These are phyloP conservation scores for Diadegma fenestrale DNA, from an alignment of 2,888 invertebrate species.

Conservation along the genomic window DNA sequence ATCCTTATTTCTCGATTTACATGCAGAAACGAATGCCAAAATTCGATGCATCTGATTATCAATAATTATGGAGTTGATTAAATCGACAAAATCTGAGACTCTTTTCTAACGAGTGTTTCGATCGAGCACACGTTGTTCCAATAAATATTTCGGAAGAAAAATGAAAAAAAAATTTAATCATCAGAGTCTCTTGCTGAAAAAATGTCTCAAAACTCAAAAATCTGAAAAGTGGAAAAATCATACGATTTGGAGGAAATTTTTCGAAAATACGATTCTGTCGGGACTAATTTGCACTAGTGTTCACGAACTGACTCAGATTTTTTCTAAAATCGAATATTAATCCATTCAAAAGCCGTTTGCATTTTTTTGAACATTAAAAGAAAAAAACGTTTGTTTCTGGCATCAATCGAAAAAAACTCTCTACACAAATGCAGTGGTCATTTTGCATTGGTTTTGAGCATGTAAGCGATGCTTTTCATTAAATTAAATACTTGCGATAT, in stretches of 20 bases:
- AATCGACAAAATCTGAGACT: not conserved
- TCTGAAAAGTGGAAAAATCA: too few species aligned
- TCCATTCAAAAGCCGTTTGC: not conserved
- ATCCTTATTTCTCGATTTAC: not conserved
- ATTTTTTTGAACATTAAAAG: not conserved
- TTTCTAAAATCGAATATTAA: not conserved
- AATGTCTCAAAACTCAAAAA: too few species aligned
- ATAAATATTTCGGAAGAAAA: too few species aligned
- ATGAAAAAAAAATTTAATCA: too few species aligned
- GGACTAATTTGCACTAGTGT: not conserved
- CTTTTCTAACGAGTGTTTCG: conserved; percentile 1
- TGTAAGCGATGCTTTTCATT: not conserved
- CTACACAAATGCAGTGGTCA: too few species aligned
- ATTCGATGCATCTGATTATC: conserved; percentile 7
- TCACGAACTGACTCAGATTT: not conserved
- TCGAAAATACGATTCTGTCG: too few species aligned
- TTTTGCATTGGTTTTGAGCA: not conserved
- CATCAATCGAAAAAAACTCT: not conserved
- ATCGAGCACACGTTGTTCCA: not conserved
- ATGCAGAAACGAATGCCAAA: not conserved
- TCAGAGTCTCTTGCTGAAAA: too few species aligned
- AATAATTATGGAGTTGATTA: conserved; percentile 4
- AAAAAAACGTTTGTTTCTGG: not conserved
- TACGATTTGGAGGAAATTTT: too few species aligned
- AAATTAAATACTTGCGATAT: not conserved